Evolutionary conservation across 2,113 vertebrate species (phyloP).

Genomic region (Manacus vitellinus): DNA sequence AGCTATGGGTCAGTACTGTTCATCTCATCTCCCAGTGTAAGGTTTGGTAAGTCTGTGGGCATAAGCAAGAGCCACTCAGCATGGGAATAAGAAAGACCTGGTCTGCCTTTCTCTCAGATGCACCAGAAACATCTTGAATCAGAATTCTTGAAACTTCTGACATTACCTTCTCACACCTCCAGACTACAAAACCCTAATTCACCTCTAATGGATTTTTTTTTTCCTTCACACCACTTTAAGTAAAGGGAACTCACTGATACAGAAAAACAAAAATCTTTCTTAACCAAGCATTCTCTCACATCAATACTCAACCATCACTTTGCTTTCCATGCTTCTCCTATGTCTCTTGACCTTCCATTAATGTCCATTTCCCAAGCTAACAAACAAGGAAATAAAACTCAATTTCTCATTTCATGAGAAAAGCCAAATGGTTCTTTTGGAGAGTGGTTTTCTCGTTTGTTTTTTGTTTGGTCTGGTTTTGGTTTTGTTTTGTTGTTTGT

Average conservation of each 20-base stretch:
- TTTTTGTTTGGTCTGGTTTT: no score
- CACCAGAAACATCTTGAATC: background rate
- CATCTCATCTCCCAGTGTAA: background rate
- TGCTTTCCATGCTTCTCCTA: background rate
- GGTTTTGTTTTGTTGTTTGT: no score
- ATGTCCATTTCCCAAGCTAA: background rate
- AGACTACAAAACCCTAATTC: background rate
- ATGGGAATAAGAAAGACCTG: background rate
- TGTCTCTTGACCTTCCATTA: background rate
- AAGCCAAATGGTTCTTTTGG: background rate
- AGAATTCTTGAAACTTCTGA: background rate
- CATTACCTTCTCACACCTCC: background rate
- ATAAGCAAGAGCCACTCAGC: background rate
- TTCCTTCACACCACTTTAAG: background rate
- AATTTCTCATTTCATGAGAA: background rate
- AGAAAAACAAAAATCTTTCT: background rate
- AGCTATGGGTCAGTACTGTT: rapidly evolving
- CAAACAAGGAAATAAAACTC: background rate
- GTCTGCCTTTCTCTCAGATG: background rate
- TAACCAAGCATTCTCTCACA: background rate
- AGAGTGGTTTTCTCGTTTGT: no score
- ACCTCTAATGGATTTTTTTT: background rate
- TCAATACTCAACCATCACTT: background rate
- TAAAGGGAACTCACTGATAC: background rate
- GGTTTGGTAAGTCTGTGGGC: rapidly evolving